Evolutionary conservation across 2,888 invertebrate genomes (phyloP), one percentile per base, ranked within the genome.

Genomic region (Trachelus troglodyta): DNA sequence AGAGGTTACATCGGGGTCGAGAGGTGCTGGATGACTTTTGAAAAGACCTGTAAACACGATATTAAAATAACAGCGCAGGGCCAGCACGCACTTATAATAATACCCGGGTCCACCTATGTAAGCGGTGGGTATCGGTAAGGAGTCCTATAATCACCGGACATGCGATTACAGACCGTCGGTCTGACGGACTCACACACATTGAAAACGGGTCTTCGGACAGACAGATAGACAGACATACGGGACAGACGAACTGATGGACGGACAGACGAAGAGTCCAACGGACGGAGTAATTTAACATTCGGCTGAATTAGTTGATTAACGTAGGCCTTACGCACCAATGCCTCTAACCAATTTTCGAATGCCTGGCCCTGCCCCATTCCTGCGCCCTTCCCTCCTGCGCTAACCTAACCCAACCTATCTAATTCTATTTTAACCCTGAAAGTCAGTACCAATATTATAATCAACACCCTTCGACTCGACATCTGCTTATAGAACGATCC

Each of bases 81-180:
- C 79, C 80, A 80, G 79, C 75, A 80, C 83, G 82, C 80, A 85
- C 82, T 87, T 85, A 85, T 83, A 80, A 84, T 85, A 87, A 87
- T 86, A 79, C 82, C 80, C 68, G 82, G 84, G 85, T 85, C 81
- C 84, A 81, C 81, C 80, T 81, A 83, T 81, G 80, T 81, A 82
- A 80, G 82, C 80, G 83, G 75, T 77, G 80, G 78, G 82, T 84
- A 86, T 87, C 85, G 84, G 83, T 82, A 83, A 40, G 81, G 81
- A 83, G 84, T 86, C 84, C 85, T 85, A 81, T 89, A 88, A 89
- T 89, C 85, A 86, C 85, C 84, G 85, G 87, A 87, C 85, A 82
- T 81, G 83, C 83, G 85, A 86, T 87, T 85, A 87, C 84, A 78
- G 80, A 73, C 77, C 76, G 69, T 79, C 75, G 80, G 74, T 74